phyloP scores from a whole-genome alignment of 2,113 vertebrate species.

The Brachyhypopomus occidentalis region DNA sequence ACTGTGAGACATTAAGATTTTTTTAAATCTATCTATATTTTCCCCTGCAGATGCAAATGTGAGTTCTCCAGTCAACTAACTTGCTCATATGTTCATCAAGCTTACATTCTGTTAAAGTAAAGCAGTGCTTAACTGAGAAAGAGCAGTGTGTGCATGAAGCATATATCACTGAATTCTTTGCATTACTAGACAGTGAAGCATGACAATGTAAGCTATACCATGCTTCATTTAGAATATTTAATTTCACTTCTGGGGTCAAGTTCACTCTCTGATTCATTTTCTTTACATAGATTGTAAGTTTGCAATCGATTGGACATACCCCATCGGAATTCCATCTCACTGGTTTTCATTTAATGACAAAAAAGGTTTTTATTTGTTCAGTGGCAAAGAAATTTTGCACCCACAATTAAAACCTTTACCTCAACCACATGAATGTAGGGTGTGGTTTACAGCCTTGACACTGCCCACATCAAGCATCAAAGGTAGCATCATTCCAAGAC shows the following conservation, averaged over 20 bases:
- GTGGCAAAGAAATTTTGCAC: conserved; percentile 43
- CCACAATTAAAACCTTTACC: conserved; percentile 55
- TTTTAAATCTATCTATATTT: too few relatives aligned
- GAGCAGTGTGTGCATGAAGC: not conserved
- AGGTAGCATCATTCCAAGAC: conserved; percentile 45
- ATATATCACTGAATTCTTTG: not conserved
- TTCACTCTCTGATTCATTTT: not conserved
- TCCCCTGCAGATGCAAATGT: too few relatives aligned
- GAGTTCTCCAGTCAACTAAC: too few relatives aligned
- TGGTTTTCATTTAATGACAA: conserved; percentile 44
- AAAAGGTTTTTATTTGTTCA: conserved; percentile 26
- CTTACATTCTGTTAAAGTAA: not conserved
- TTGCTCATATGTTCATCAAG: too few relatives aligned
- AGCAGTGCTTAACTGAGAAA: not conserved
- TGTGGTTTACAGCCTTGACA: conserved; percentile 45
- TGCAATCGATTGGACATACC: conserved; percentile 13
- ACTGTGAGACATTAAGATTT: too few relatives aligned
- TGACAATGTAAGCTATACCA: not conserved
- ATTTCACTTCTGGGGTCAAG: not conserved
- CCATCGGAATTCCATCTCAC: not conserved
- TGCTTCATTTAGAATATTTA: not conserved
- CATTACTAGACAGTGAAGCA: not conserved
- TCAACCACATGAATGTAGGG: conserved; percentile 53
- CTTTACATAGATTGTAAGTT: not conserved
- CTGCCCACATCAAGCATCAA: conserved; percentile 41